These are phyloP conservation scores for Megalurothrips usitatus DNA, from an alignment of 2,888 invertebrate genomes.

Conservation along the genomic window DNA sequence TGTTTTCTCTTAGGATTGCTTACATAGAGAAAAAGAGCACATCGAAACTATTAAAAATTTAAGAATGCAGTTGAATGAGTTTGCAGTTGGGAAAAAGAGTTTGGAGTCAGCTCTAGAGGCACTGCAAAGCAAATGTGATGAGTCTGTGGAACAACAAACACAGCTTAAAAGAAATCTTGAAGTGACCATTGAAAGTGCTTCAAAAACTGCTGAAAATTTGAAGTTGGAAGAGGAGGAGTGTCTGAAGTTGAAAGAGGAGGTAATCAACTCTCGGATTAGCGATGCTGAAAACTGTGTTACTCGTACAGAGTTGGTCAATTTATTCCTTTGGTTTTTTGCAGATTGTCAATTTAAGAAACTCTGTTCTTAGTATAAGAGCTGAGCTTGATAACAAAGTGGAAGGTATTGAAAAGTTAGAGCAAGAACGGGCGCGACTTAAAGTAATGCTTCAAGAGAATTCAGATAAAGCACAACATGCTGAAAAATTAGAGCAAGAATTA, in stretches of 20 bases:
- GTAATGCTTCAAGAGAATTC: neutral
- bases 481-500: neutral
- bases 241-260: neutral
- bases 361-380: neutral
- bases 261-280: too few relatives aligned
- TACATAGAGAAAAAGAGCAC: neutral
- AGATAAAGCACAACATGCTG: neutral
- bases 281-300: too few relatives aligned
- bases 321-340: neutral
- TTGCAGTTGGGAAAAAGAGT: neutral
- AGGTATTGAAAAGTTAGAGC: neutral
- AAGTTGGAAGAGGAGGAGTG: neutral
- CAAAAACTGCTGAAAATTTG: too few relatives aligned
- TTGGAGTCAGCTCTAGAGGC: neutral
- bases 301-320: neutral
- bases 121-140: too few relatives aligned
- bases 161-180: neutral
- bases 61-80: neutral
- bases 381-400: neutral
- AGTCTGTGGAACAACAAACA: too few relatives aligned
- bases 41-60: neutral
- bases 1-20: neutral
- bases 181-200: neutral
- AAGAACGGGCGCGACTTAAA: neutral
- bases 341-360: neutral